phyloP scores from a whole-genome alignment of 2,888 invertebrate genomes.

The Troides aeacus region DNA sequence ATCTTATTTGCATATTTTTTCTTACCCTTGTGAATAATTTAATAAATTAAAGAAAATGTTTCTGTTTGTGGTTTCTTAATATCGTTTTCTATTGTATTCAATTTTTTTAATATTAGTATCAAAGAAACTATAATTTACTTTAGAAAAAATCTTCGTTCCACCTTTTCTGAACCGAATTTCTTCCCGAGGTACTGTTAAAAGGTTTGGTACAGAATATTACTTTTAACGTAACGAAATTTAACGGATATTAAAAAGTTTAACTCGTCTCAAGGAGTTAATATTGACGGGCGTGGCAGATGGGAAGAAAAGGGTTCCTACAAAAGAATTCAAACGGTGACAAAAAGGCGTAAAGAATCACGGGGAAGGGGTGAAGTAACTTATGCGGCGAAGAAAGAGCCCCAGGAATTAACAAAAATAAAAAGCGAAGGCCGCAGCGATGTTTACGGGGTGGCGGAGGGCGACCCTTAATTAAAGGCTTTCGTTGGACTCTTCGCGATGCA shows the following conservation, averaged over 20 bases:
- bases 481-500: constrained; percentile 79
- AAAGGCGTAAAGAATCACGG: constrained; percentile 79
- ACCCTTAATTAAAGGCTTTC: constrained; percentile 79
- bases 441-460: constrained; percentile 71
- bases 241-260: constrained; percentile 81
- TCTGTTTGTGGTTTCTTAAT: constrained; percentile 43
- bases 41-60: constrained; percentile 72
- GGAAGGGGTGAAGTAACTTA: constrained; percentile 76
- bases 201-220: constrained; percentile 49
- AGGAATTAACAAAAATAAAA: constrained; percentile 80
- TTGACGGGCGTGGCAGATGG: constrained; percentile 80
- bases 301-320: constrained; percentile 73
- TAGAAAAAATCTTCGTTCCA: constrained; percentile 9
- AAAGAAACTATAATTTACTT: not conserved
- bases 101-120: not conserved
- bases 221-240: constrained; percentile 75
- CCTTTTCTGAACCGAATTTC: constrained; percentile 29
- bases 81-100: not conserved
- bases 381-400: constrained; percentile 76
- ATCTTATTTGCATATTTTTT: constrained; percentile 76
- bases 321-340: constrained; percentile 79
- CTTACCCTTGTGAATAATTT: constrained; percentile 76
- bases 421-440: constrained; percentile 75
- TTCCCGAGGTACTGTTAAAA: constrained; percentile 54
- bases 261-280: constrained; percentile 75